phyloP scores from a whole-genome alignment of 2,888 invertebrate genomes.

The Lasioglossum lativentre region DNA sequence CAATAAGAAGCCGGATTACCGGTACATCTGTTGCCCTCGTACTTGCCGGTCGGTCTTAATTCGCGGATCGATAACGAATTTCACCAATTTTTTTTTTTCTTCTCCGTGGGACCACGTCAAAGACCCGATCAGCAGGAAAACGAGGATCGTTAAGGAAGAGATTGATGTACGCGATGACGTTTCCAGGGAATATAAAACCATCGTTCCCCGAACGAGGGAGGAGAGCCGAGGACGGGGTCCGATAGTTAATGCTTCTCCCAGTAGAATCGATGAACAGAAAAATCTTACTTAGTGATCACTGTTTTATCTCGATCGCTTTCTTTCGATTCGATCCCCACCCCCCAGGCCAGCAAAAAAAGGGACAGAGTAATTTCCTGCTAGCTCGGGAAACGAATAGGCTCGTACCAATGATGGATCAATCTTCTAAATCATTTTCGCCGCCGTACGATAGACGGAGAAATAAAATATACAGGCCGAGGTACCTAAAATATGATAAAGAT shows the following conservation, averaged over 20 bases:
- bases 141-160: constrained; percentile 45
- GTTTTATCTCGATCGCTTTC: constrained; percentile 50
- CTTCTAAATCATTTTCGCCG: not conserved
- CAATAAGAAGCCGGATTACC: not conserved
- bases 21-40: constrained; percentile 11
- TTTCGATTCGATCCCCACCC: too few relatives aligned
- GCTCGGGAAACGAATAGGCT: not conserved
- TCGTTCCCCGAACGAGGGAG: constrained; percentile 14
- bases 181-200: constrained; percentile 53
- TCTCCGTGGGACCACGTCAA: not conserved
- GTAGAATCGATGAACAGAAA: constrained; percentile 43
- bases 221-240: constrained; percentile 1
- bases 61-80: constrained; percentile 39
- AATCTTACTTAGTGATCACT: constrained; percentile 48
- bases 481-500: too few relatives aligned
- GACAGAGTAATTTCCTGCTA: not conserved
- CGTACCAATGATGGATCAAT: not conserved
- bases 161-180: constrained; percentile 55
- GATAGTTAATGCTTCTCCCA: constrained; percentile 46
- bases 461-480: not conserved
- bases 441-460: not conserved
- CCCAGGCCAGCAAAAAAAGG: not conserved
- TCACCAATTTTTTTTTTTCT: not conserved
- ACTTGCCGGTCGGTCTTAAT: constrained; percentile 32
- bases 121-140: constrained; percentile 46